Evolutionary conservation across 2,113 vertebrate species (phyloP), one percentile per base, ranked within the genome.

Genomic region (Tretioscincus oriximinensis): DNA sequence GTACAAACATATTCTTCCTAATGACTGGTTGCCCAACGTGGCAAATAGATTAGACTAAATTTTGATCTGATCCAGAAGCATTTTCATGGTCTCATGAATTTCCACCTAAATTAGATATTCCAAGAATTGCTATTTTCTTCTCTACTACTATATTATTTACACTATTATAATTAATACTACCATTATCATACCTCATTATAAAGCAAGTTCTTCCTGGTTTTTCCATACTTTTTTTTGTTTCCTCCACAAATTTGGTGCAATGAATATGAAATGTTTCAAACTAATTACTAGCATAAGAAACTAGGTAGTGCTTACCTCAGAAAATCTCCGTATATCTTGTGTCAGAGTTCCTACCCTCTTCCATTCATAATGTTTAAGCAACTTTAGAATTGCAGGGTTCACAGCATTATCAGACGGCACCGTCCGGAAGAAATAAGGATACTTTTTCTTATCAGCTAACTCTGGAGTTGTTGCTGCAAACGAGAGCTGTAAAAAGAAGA

Each of bases 351-450:
- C 98, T 86, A 99, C 98, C 24, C 98, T 95, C 89, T 95, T 97
- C 98, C 98, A 99, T 82, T 96, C 96, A 93, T 96, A 99, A 91
- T 93, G 94, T 92, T 96, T 98, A 65, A 99, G 97, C 85, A 99
- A 95, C 93, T 99, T 99, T 81, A 99, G 95, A 83, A 99, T 98
- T 64, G 98, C 98, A 1, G 98, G 98, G 85, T 99, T 99, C 88
- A 99, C 98, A 0, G 98, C 98, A 7, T 99, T 99, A 93, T 99
- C 98, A 18, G 98, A 99, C 0, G 98, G 98, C 84, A 99, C 98
- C 0, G 98, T 99, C 91, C 98, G 96, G 93, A 99, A 99, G 96
- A 99, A 99, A 92, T 99, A 98, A 66, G 98, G 98, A 84, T 98
- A 99, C 87, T 99, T 99, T 93, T 99, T 99, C 95, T 97, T 99